A percentile compares a stretch with the other conserved stretches of the same genome.
Evolutionary conservation across 2,888 invertebrate species (phyloP).

Genomic region (Sclerodermus sp.): DNA sequence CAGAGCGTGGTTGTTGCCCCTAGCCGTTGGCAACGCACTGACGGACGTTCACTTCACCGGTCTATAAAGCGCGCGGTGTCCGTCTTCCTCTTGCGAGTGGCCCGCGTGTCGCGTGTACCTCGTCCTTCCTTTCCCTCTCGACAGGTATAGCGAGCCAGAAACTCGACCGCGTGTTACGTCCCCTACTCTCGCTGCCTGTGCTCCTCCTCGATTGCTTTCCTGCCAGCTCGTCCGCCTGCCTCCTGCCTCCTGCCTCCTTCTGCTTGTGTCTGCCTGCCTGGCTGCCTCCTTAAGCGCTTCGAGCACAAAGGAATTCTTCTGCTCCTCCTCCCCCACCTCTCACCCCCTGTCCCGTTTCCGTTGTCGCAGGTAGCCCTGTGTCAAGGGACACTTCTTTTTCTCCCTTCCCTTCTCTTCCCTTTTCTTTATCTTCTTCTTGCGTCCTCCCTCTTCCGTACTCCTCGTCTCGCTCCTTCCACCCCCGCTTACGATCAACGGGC

Average conservation of each 20-base stretch:
- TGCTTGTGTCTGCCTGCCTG: slow-evolving; percentile 12
- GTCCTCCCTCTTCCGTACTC: too few species aligned
- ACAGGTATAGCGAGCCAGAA: slow-evolving; percentile 25
- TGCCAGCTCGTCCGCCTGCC: slow-evolving; percentile 13
- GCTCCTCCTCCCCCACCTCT: neutral
- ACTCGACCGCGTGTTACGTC: slow-evolving; percentile 28
- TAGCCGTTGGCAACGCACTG: slow-evolving; percentile 31
- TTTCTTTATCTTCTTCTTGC: too few species aligned
- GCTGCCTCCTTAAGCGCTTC: slow-evolving; percentile 13
- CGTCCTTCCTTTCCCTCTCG: slow-evolving; percentile 7
- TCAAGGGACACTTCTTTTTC: too few species aligned
- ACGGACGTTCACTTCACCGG: slow-evolving; percentile 44
- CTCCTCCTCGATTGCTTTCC: slow-evolving; percentile 8
- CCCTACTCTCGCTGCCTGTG: slow-evolving; percentile 10
- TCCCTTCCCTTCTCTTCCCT: too few species aligned
- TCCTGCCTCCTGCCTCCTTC: slow-evolving; percentile 8
- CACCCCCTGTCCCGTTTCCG: too few species aligned
- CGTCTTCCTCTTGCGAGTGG: slow-evolving; percentile 9
- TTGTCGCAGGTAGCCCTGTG: slow-evolving; percentile 14
- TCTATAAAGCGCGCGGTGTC: slow-evolving; percentile 19
- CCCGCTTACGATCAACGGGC: neutral
- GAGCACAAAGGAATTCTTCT: slow-evolving; percentile 53
- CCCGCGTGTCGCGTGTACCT: neutral
- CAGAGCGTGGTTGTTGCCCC: slow-evolving; percentile 33
- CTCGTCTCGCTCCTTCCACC: neutral